Evolutionary conservation across 2,797 vertebrate genomes (phyloP), one percentile per base, ranked within the genome.

Genomic region (Vespertilio murinus): DNA sequence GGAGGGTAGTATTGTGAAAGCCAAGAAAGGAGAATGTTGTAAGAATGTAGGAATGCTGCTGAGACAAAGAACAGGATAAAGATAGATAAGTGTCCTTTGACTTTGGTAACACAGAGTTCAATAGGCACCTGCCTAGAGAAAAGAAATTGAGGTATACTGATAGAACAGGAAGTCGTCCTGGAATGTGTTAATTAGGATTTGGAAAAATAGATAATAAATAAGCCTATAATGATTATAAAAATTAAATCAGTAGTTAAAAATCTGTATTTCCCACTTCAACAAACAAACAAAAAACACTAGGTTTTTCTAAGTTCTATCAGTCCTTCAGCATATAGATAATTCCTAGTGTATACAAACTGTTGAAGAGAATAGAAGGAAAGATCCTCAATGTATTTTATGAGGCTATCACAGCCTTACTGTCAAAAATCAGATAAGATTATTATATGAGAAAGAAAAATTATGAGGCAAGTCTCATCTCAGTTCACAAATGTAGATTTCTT

Each of bases 401-500:
- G 8, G 75, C 20, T 78, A 35, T 80, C n/a, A 88, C 4, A 79
- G 67, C 23, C n/a, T 54, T 9, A 28, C 38, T 54, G 54, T 35
- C 42, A 86, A 84, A 88, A 89, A 84, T 64, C 45, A 91, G 87
- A 80, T 40, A 84, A 67, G 18, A 88, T 69, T 90, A 85, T 56
- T 81, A 61, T 33, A 84, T 56, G 61, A 67, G 75, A 75, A 71
- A 54, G 23, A 83, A 93, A 95, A 77, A 82, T 25, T 47, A 65
- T 11, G n/a, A 82, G 59, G 65, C 38, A 33, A 59, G 52, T 56
- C 23, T 91, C 80, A 70, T 71, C 67, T 90, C 11, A 61, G 35
- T 65, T 91, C 30, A 49, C 3, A 89, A 45, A 67, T 45, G 10
- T 9, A 78, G 45, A 80, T 56, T 45, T 69, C 40, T 77, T 84